Base-by-base conservation (phyloP, 1,140 invertebrate species). In the Reticulitermes speratus region DNA sequence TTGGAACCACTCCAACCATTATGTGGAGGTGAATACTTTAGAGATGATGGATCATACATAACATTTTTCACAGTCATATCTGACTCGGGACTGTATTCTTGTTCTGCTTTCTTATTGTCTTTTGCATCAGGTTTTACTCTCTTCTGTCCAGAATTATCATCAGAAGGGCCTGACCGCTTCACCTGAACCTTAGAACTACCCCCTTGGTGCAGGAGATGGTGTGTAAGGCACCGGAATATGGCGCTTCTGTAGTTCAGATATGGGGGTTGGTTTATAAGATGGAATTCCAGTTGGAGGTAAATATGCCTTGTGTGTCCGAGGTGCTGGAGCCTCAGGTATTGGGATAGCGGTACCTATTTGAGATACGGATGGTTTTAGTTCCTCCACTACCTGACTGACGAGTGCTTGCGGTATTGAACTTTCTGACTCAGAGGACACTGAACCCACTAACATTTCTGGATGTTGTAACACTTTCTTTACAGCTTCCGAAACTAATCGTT, bases 241-340 rank as follows among this genome's bases (percentile, higher is more conserved):
- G 38, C 91, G 90, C 86, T 93, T 93, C 87, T 93, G 93, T 16
- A 94, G 87, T 89, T 94, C 92, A 23, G 91, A 90, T 87, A 94
- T 94, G 0, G 94, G 94, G 0, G 94, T 94, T 23, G 94, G 94
- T 89, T 94, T 94, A 88, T 94, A 95, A 86, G 89, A 89, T 84
- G 92, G 92, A 3, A 87, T 86, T 7, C 86, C 84, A 86, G 88
- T 83, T 48, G 89, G 65, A 30, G 69, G 87, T 44, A 75, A 44
- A 82, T 87, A 87, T 16, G 65, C 65, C 65, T 30, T 75, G 25
- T 75, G 65, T 8, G n/a, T 12, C 11, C 65, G 65, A 30, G 65
- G 65, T 30, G n/a, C 65, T n/a, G n/a, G n/a, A 75, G 65, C 8
- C n/a, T 75, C 65, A 21, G 52, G 19, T 21, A 21, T 5, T 30